phyloP scores from a whole-genome alignment of 2,797 vertebrate species.

The Psittacula derbiana region DNA sequence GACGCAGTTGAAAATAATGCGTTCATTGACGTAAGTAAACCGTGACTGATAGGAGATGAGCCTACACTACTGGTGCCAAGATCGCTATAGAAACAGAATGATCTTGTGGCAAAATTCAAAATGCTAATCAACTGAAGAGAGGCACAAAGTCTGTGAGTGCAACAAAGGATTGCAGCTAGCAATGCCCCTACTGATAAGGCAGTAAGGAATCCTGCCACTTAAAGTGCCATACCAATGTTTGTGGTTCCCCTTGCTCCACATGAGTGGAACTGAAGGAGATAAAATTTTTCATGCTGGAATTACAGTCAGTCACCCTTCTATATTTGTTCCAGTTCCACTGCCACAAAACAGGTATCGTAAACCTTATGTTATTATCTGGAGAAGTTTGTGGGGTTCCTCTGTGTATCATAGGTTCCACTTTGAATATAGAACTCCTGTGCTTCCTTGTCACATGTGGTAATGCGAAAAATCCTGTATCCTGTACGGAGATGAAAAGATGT shows the following conservation, averaged over 20 bases:
- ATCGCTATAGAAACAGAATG: conserved; percentile 57
- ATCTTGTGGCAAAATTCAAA: conserved; percentile 47
- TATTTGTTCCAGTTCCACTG: conserved; percentile 20
- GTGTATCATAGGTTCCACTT: background rate
- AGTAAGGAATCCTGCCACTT: background rate
- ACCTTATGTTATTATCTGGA: background rate
- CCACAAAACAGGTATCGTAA: conserved; percentile 22
- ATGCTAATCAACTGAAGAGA: background rate
- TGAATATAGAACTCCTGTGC: background rate
- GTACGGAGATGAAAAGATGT: background rate
- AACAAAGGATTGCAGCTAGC: background rate
- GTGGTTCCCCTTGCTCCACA: background rate
- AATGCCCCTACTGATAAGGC: background rate
- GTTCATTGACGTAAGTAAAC: conserved; percentile 1
- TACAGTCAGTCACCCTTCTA: background rate
- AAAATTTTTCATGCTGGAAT: background rate
- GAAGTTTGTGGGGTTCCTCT: background rate
- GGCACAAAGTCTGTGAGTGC: background rate
- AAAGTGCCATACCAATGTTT: background rate
- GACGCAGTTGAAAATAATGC: conserved; percentile 7
- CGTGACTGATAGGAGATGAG: conserved; percentile 36
- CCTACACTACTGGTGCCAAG: background rate
- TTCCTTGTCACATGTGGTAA: background rate
- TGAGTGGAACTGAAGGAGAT: background rate
- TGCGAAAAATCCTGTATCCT: background rate